A percentile compares a stretch with the other conserved stretches of the same genome.
phyloP scores from a whole-genome alignment of 2,888 invertebrate species.

The Tridacna crocea region DNA sequence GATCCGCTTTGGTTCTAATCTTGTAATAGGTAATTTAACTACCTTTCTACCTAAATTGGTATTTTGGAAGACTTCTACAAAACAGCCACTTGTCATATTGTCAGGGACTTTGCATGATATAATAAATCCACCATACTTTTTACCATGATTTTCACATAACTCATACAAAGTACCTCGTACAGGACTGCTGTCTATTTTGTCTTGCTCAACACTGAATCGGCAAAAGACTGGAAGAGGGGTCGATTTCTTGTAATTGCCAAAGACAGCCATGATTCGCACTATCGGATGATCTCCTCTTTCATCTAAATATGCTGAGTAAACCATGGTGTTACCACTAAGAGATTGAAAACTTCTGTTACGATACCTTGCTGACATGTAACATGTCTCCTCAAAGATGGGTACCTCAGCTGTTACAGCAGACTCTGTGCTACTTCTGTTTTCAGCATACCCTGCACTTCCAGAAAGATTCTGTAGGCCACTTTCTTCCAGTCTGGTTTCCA shows the following conservation, averaged over 20 bases:
- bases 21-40: conserved; percentile 50
- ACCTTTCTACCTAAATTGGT: neutral
- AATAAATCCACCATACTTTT: conserved; percentile 76
- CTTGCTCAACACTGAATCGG: conserved; percentile 52
- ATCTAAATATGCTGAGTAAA: conserved; percentile 80
- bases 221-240: conserved; percentile 62
- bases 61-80: conserved; percentile 33
- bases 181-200: neutral
- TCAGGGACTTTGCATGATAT: conserved; percentile 72
- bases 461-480: conserved; percentile 5
- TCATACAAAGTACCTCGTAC: conserved; percentile 69
- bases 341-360: conserved; percentile 62
- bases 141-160: conserved; percentile 80
- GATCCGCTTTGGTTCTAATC: conserved; percentile 19
- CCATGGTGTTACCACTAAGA: conserved; percentile 56
- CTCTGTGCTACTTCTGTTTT: neutral
- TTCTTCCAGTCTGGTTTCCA: conserved; percentile 29
- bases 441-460: neutral
- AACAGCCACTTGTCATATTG: conserved; percentile 47
- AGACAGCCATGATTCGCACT: conserved; percentile 69
- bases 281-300: conserved; percentile 62
- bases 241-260: conserved; percentile 57
- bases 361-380: conserved; percentile 54
- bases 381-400: conserved; percentile 17
- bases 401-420: neutral